These are phyloP conservation scores for Paratilapia polleni DNA, from an alignment of 2,113 vertebrate genomes.

Conservation along the genomic window DNA sequence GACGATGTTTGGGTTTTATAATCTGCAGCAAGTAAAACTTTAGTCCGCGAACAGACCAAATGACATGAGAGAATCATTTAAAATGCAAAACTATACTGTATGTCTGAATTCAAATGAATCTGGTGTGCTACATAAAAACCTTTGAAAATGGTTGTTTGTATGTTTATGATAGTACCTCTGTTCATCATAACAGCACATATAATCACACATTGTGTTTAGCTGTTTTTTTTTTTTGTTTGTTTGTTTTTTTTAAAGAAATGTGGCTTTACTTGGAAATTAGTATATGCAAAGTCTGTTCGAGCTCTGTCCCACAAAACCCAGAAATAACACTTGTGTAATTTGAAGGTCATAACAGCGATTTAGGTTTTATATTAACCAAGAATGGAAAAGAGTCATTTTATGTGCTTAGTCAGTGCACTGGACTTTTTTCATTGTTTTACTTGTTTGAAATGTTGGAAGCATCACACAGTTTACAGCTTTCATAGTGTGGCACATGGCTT, in stretches of 20 bases:
- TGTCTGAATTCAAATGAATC: too few species aligned
- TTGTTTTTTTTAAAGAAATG: not conserved
- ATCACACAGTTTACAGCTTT: not conserved
- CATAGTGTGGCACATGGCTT: not conserved
- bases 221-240: too few species aligned
- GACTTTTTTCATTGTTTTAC: not conserved
- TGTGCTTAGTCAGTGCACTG: not conserved
- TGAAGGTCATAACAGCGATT: not conserved
- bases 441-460: not conserved
- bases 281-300: not conserved
- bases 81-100: too few species aligned
- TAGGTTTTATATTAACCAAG: constrained; percentile 1
- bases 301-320: not conserved
- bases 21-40: not conserved
- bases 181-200: not conserved
- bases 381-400: not conserved
- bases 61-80: not conserved
- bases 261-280: not conserved
- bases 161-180: not conserved
- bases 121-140: not conserved
- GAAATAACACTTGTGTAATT: not conserved
- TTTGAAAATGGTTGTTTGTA: not conserved
- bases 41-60: not conserved
- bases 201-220: not conserved
- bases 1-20: not conserved